phyloP scores from a whole-genome alignment of 2,888 invertebrate species.

The Papilio elwesi region DNA sequence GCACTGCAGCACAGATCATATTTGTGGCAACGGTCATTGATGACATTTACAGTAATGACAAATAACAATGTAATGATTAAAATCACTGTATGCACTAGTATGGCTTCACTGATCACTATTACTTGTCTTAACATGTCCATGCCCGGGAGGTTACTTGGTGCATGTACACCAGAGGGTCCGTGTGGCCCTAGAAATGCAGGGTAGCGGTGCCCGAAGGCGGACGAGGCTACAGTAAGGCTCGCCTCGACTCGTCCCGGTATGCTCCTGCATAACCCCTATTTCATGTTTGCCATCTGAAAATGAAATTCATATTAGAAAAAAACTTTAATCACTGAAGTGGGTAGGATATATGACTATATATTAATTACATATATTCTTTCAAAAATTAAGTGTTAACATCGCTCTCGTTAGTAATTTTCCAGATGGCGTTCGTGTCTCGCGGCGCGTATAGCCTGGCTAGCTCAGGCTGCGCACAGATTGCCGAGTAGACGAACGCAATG shows the following conservation, averaged over 20 bases:
- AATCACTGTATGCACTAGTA: background rate
- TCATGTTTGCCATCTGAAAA: constrained; percentile 85
- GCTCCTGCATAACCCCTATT: constrained; percentile 77
- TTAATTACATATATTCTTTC: too few relatives aligned
- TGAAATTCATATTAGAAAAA: too few relatives aligned
- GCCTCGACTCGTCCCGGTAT: constrained; percentile 74
- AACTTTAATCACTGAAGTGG: too few relatives aligned
- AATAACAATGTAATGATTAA: background rate
- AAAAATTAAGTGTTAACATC: too few relatives aligned
- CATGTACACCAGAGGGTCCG: background rate
- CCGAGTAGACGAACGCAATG: too few relatives aligned
- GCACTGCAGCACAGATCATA: background rate
- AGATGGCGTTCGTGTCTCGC: too few relatives aligned
- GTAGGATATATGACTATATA: too few relatives aligned
- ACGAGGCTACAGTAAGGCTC: constrained; percentile 73
- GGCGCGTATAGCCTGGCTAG: too few relatives aligned
- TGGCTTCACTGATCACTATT: constrained; percentile 5
- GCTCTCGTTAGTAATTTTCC: too few relatives aligned
- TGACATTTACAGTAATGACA: background rate
- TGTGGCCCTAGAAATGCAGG: constrained; percentile 47
- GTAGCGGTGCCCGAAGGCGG: constrained; percentile 43
- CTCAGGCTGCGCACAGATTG: too few relatives aligned
- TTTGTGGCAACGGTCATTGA: background rate
- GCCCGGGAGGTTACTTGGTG: background rate
- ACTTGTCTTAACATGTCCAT: constrained; percentile 12